Base-by-base conservation (phyloP, 92 coral and sea anemone genomes). In the Zoanthus sociatus region DNA sequence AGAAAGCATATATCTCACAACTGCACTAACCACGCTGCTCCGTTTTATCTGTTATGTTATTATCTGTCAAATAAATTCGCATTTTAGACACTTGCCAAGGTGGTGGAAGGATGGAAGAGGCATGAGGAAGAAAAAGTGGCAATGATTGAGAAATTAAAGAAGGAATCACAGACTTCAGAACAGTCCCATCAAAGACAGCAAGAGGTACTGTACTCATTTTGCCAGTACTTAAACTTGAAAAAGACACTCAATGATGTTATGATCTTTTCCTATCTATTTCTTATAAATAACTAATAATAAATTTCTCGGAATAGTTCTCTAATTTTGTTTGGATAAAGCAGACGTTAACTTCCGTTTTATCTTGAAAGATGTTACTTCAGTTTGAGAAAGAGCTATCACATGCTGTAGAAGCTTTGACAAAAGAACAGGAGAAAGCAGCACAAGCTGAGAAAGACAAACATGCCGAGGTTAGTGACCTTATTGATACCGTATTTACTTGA, bases 81-180 rank as follows among this genome's bases (percentile, higher is more conserved):
- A 7, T 61, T 73, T 32, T 72, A 97, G 99, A 97, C 99, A n/a
- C 86, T 97, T 33, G 99, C 99, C 83, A 94, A 92, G 78, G 99
- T 97, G 78, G 99, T 97, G 16, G 99, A 95, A 72, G 99, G 98
- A 51, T 97, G 99, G 99, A 97, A 97, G 89, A 97, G 90, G 90
- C 99, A 97, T 71, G 99, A 97, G 88, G 91, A 90, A 71, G 99
- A 95, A 78, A 97, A 97, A 77, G 78, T 95, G 17, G 86, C 89
- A 30, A 88, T 94, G 37, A 89, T 97, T 51, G 90, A 87, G 81
- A 91, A 97, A 68, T 84, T 97, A 48, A 96, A 97, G 77, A 90
- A 87, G 63, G 98, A 95, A 83, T 82, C 94, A 58, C 98, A 95
- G 44, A 87, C 88, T 53, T 92, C 95, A 4, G 98, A 92, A 30